phyloP scores from a whole-genome alignment of 1,140 invertebrate species.

The Elymnias hypermnestra region DNA sequence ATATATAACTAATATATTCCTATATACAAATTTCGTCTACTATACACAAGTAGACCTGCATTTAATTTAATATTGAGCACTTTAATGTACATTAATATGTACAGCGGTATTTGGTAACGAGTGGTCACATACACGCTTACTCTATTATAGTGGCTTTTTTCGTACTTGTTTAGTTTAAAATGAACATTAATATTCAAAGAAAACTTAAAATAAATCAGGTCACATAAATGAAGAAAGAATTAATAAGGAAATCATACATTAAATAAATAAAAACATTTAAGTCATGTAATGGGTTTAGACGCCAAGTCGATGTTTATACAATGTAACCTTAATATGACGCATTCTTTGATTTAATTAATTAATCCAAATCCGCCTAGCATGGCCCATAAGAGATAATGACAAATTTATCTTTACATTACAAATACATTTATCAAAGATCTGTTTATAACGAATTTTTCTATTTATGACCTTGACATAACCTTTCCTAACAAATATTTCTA shows the following conservation, averaged over 20 bases:
- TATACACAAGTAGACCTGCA: slow-evolving; percentile 26
- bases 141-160: slow-evolving; percentile 21
- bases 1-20: slow-evolving; percentile 26
- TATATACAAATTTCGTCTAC: slow-evolving; percentile 41
- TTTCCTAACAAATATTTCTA: too few relatives aligned
- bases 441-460: too few relatives aligned
- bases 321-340: too few relatives aligned
- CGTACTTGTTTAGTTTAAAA: slow-evolving; percentile 43
- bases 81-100: slow-evolving; percentile 38
- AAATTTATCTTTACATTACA: too few relatives aligned
- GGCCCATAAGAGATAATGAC: too few relatives aligned
- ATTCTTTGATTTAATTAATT: too few relatives aligned
- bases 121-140: slow-evolving; percentile 41
- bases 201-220: slow-evolving; percentile 74
- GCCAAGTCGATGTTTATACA: slow-evolving; percentile 11
- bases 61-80: slow-evolving; percentile 36
- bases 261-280: slow-evolving; percentile 31
- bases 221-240: slow-evolving; percentile 56
- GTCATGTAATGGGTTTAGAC: slow-evolving; percentile 11
- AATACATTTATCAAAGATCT: too few relatives aligned
- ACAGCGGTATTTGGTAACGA: slow-evolving; percentile 60
- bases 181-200: slow-evolving; percentile 29
- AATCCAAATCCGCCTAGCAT: too few relatives aligned
- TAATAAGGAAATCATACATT: slow-evolving; percentile 26
- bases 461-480: too few relatives aligned